Conservation (phyloP, 2,113 vertebrate genomes). For the Neolamprologus fasciatus region DNA sequence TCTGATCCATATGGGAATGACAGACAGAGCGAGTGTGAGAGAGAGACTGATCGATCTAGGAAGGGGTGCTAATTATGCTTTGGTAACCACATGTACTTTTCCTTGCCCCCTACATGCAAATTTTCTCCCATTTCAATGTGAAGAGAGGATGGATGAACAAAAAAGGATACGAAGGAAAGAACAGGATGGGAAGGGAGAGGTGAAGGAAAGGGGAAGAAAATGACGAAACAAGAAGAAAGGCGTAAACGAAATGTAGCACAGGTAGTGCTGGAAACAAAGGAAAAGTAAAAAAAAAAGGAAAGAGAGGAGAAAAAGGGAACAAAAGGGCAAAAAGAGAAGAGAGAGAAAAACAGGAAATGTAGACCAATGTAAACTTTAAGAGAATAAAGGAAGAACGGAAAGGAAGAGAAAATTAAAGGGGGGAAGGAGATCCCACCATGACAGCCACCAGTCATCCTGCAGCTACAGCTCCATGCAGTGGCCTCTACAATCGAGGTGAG, state of each 20-base stretch:
- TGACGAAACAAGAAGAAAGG: neutral
- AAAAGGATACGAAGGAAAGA: neutral
- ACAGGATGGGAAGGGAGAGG: neutral
- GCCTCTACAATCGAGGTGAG: neutral
- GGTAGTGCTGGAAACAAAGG: neutral
- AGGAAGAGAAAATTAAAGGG: neutral
- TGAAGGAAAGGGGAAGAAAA: neutral
- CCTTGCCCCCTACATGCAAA: neutral
- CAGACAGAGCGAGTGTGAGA: neutral
- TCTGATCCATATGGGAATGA: neutral
- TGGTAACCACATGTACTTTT: neutral
- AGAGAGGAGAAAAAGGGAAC: neutral
- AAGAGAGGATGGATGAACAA: neutral
- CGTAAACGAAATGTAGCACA: neutral
- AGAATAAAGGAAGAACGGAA: neutral
- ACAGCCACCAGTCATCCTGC: neutral
- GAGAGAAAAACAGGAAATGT: neutral
- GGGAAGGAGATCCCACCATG: neutral
- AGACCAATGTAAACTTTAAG: neutral
- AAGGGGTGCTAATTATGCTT: slow-evolving; percentile 18
- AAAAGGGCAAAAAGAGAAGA: neutral
- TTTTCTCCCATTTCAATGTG: neutral
- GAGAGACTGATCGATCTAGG: neutral
- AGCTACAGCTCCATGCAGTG: neutral
- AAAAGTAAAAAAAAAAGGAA: neutral